Conservation (phyloP, 2,113 vertebrate species). For the Pachyramphus minor region DNA sequence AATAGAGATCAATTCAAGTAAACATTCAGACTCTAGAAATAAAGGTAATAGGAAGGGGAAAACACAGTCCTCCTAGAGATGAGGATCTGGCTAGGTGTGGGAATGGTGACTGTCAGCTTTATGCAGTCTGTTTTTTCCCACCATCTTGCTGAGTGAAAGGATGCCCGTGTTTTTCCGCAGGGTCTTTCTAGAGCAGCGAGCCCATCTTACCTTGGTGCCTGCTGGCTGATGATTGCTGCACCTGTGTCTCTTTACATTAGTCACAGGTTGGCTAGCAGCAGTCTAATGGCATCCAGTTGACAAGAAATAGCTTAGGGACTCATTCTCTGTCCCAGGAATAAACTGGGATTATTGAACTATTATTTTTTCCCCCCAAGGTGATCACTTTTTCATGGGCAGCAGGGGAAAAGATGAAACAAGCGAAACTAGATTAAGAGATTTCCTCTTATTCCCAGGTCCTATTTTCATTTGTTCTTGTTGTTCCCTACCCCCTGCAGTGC, state of each 20-base stretch:
- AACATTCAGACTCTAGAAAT: not conserved
- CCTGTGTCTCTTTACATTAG: not conserved
- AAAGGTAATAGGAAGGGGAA: not conserved
- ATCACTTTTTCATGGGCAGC: not conserved
- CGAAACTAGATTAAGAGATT: conserved; percentile 59
- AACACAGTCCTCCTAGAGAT: not conserved
- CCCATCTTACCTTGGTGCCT: not conserved
- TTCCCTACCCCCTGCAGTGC: not conserved
- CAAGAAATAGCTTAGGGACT: not conserved
- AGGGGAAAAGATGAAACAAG: conserved; percentile 20
- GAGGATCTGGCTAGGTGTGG: not conserved
- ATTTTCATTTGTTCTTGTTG: conserved; percentile 24
- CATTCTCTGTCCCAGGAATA: conserved; percentile 7
- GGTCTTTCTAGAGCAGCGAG: not conserved
- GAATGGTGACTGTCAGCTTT: not conserved
- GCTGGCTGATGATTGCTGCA: not conserved
- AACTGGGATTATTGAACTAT: conserved; percentile 33
- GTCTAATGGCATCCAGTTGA: conserved; percentile 6
- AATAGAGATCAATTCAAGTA: not conserved
- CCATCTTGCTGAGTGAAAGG: not conserved
- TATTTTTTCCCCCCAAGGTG: not conserved
- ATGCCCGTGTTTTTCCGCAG: not conserved
- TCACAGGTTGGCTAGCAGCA: not conserved
- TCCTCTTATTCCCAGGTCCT: conserved; percentile 39
- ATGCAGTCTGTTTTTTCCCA: not conserved